Percentiles rank a stretch among this genome's conserved stretches.
These are phyloP conservation scores for Astyanax mexicanus DNA, from an alignment of 2,797 vertebrate genomes.

Conservation along the genomic window DNA sequence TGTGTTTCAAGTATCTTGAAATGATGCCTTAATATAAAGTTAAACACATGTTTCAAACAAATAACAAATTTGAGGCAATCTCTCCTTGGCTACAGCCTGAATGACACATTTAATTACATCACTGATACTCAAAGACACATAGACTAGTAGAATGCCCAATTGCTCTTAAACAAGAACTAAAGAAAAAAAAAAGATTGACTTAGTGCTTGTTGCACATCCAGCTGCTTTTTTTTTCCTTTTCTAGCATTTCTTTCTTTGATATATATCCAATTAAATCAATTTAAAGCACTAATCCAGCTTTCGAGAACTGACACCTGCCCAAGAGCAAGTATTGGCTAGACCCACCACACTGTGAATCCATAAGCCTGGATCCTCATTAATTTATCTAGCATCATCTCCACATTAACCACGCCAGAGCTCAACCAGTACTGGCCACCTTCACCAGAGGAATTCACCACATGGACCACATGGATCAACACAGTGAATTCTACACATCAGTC, in stretches of 20 bases:
- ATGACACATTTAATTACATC: too few relatives aligned
- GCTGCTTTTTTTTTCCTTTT: too few relatives aligned
- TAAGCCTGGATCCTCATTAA: slow-evolving; percentile 37
- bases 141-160: too few relatives aligned
- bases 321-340: slow-evolving; percentile 21
- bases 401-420: not conserved
- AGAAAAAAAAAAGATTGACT: too few relatives aligned
- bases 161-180: too few relatives aligned
- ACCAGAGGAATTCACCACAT: not conserved
- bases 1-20: too few relatives aligned
- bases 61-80: too few relatives aligned
- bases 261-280: slow-evolving; percentile 35
- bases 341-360: slow-evolving; percentile 21
- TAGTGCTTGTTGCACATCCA: too few relatives aligned
- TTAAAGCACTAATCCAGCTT: slow-evolving; percentile 11
- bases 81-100: too few relatives aligned
- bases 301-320: not conserved
- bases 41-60: too few relatives aligned
- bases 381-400: slow-evolving; percentile 16
- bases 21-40: too few relatives aligned
- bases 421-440: not conserved
- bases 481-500: not conserved
- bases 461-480: not conserved
- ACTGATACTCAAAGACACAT: too few relatives aligned
- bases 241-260: not conserved